These are phyloP conservation scores for Pheosia gnoma DNA, from an alignment of 2,888 invertebrate genomes.

Conservation along the genomic window DNA sequence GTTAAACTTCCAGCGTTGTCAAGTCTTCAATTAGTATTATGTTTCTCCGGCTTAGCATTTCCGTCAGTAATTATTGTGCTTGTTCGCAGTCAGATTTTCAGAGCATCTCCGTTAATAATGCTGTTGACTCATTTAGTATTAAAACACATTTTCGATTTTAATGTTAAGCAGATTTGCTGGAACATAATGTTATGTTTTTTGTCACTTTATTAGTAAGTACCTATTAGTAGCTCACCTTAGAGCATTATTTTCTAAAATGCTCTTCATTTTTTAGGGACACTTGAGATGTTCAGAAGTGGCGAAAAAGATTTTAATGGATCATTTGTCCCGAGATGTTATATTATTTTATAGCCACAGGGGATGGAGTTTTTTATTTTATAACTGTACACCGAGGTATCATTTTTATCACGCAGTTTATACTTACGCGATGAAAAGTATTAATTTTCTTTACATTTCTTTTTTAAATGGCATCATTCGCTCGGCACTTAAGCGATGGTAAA, in stretches of 20 bases:
- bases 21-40: not conserved
- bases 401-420: conserved; percentile 22
- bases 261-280: conserved; percentile 46
- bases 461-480: conserved; percentile 10
- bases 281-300: conserved; percentile 44
- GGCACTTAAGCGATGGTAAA: conserved; percentile 12
- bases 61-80: not conserved
- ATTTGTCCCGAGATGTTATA: conserved; percentile 45
- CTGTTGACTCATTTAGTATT: not conserved
- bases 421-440: conserved; percentile 18
- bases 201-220: not conserved
- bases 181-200: no score
- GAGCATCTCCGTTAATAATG: not conserved
- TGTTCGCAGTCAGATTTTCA: not conserved
- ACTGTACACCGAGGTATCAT: conserved; percentile 24
- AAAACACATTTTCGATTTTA: not conserved
- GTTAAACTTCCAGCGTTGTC: not conserved
- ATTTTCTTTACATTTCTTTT: conserved; percentile 19
- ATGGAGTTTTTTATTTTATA: conserved; percentile 32
- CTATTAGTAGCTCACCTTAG: not conserved
- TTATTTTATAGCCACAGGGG: conserved; percentile 30
- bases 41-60: not conserved
- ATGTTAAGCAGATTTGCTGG: no score
- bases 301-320: conserved; percentile 61
- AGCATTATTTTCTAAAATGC: conserved; percentile 42